phyloP scores from a whole-genome alignment of 2,113 vertebrate genomes.

The Leptobrachium leishanense region DNA sequence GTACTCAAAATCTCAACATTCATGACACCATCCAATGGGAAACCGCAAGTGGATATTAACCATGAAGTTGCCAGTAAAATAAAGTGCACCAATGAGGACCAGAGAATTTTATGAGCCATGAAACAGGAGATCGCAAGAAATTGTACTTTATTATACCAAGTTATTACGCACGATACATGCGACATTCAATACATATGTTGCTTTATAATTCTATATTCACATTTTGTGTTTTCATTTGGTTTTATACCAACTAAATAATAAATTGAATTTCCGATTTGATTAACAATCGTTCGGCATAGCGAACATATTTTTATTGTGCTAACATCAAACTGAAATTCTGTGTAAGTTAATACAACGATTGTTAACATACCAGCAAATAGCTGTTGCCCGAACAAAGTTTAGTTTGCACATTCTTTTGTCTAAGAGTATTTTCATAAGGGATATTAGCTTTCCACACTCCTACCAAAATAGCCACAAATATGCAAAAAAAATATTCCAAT shows the following conservation, averaged over 20 bases:
- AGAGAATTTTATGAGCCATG: too few species aligned
- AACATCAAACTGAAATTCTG: constrained; percentile 6
- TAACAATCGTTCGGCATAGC: constrained; percentile 2
- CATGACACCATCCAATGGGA: too few species aligned
- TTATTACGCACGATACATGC: too few species aligned
- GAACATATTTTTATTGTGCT: constrained; percentile 8
- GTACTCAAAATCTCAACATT: too few species aligned
- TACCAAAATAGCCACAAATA: constrained; percentile 42
- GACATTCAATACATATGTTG: too few species aligned
- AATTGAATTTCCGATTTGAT: constrained; percentile 8
- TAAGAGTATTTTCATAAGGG: constrained; percentile 43
- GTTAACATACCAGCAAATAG: constrained; percentile 45
- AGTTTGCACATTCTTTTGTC: constrained; percentile 43
- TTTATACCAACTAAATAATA: neutral
- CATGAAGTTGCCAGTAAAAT: too few species aligned
- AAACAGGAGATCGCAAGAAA: too few species aligned
- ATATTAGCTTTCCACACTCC: constrained; percentile 50
- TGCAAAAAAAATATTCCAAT: constrained; percentile 27
- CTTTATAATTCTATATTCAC: too few species aligned
- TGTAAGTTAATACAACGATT: constrained; percentile 32
- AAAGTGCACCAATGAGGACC: too few species aligned
- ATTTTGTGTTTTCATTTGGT: too few species aligned
- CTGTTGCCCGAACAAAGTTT: constrained; percentile 45
- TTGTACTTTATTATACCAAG: too few species aligned
- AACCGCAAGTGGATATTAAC: too few species aligned